Evolutionary conservation across 2,888 invertebrate genomes (phyloP).

Genomic region (Drosophila algonquin): DNA sequence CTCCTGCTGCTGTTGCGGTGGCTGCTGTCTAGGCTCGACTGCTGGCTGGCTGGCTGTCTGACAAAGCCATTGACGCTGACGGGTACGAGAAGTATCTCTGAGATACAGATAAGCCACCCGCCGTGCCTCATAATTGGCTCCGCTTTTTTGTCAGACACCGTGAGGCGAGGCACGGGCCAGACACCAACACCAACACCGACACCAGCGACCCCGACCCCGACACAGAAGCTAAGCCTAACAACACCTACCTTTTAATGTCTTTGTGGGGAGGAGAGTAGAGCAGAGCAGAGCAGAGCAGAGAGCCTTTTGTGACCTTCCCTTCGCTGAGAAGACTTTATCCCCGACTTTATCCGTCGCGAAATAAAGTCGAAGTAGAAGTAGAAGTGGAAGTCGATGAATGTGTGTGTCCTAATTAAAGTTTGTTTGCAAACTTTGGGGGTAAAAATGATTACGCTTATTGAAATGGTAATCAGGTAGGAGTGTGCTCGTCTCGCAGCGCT

Average conservation of each 20-base stretch:
- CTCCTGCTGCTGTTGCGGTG: constrained; percentile 34
- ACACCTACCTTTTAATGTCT: neutral
- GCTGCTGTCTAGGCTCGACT: constrained; percentile 25
- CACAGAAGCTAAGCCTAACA: neutral
- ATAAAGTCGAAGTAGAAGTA: neutral
- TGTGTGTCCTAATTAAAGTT: neutral
- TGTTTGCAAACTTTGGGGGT: neutral
- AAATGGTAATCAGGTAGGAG: constrained; percentile 9
- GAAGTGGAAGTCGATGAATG: neutral
- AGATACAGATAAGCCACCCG: constrained; percentile 72
- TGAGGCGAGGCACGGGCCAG: neutral
- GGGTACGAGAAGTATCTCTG: constrained; percentile 48
- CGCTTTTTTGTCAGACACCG: constrained; percentile 17
- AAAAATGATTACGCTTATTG: constrained; percentile 20
- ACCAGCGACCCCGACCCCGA: neutral
- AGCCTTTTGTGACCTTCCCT: neutral
- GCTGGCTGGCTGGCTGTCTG: constrained; percentile 1
- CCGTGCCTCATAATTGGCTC: constrained; percentile 67
- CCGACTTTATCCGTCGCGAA: neutral
- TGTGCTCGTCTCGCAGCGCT: neutral
- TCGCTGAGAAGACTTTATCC: too few species aligned
- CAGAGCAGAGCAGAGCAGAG: too few species aligned
- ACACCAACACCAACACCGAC: too few species aligned
- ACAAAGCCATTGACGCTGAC: constrained; percentile 27
- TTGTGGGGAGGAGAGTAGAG: neutral